A percentile compares a stretch with the other conserved stretches of the same genome.
Evolutionary conservation across 1,140 invertebrate genomes (phyloP).

Genomic region (Proctacanthus coquilletti): DNA sequence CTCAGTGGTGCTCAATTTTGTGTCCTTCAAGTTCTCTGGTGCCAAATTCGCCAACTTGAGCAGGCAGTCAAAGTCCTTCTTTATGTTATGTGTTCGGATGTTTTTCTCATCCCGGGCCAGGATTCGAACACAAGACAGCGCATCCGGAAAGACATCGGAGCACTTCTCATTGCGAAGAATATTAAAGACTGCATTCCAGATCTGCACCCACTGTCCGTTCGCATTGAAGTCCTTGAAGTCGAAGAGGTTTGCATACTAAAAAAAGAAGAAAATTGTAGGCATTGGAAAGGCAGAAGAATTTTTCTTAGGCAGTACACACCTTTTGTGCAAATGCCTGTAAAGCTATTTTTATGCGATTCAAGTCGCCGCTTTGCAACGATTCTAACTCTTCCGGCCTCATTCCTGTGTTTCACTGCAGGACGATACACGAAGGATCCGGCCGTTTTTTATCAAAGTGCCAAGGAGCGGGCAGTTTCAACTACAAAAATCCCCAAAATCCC

Average conservation of each 20-base stretch:
- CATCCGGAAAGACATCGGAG: conserved; percentile 29
- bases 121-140: conserved; percentile 38
- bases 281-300: conserved; percentile 4
- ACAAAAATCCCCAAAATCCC: too few species aligned
- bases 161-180: conserved; percentile 31
- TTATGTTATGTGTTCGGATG: conserved; percentile 50
- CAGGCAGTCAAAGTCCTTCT: conserved; percentile 46
- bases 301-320: conserved; percentile 11
- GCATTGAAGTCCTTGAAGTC: conserved; percentile 35
- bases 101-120: conserved; percentile 58
- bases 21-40: conserved; percentile 12
- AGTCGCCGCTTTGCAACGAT: conserved; percentile 16
- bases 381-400: conserved; percentile 23
- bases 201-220: conserved; percentile 30
- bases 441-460: too few species aligned
- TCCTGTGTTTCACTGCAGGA: too few species aligned
- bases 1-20: conserved; percentile 21
- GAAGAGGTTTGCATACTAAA: conserved; percentile 33
- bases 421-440: too few species aligned
- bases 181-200: conserved; percentile 38
- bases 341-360: conserved; percentile 13
- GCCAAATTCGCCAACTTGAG: conserved; percentile 39
- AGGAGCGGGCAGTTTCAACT: too few species aligned
- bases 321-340: conserved; percentile 21
- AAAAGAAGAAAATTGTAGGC: conserved; percentile 6